Conservation (phyloP, 2,113 vertebrate genomes). For the Carollia perspicillata region DNA sequence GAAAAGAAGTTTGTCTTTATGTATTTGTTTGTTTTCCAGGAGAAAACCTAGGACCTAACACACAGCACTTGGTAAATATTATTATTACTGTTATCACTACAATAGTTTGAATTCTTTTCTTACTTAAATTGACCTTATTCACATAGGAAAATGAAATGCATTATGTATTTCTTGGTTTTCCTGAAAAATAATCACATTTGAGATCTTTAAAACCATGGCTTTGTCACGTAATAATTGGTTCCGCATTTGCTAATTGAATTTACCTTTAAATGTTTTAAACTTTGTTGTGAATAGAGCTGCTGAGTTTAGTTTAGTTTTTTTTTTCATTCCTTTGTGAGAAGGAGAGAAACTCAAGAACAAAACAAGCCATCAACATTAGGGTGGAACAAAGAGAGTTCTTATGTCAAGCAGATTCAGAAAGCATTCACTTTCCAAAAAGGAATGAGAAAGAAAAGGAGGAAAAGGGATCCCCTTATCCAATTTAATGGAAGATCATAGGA, state of each 20-base stretch:
- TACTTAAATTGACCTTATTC: conserved; percentile 10
- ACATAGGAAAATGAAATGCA: neutral
- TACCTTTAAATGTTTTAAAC: conserved; percentile 38
- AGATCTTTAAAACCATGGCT: neutral
- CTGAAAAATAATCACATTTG: conserved; percentile 28
- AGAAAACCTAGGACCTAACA: neutral
- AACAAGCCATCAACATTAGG: conserved; percentile 47
- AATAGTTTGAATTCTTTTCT: neutral
- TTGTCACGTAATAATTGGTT: neutral
- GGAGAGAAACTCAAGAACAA: conserved; percentile 57
- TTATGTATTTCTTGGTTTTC: conserved; percentile 35
- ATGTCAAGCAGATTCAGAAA: conserved; percentile 51
- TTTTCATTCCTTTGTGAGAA: neutral
- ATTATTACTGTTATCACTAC: neutral
- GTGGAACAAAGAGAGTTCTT: conserved; percentile 61
- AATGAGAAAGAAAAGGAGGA: neutral
- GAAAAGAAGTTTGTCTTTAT: neutral
- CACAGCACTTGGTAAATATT: neutral
- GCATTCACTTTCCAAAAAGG: conserved; percentile 46
- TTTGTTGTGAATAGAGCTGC: neutral
- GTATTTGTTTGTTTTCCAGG: neutral
- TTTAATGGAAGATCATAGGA: conserved; percentile 45
- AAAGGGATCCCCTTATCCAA: conserved; percentile 18
- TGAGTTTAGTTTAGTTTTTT: neutral
- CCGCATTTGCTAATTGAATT: conserved; percentile 12